These are phyloP conservation scores for Archegozetes longisetosus DNA, from an alignment of 1,140 invertebrate species.

Conservation along the genomic window DNA sequence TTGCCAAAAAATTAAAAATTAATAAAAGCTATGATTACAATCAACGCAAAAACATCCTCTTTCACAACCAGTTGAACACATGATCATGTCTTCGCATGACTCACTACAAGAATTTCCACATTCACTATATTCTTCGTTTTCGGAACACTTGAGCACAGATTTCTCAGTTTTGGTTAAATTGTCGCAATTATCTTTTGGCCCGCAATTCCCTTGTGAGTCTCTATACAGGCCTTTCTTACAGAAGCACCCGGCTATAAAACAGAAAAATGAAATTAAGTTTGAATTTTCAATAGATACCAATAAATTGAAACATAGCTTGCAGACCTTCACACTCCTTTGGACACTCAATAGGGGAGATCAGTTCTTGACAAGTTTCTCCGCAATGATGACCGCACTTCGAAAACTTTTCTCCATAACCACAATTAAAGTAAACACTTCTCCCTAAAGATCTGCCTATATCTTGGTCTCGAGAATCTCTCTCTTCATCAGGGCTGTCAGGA, in stretches of 20 bases:
- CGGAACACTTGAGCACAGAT: background rate
- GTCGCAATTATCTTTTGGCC: background rate
- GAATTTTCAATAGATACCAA: too few relatives aligned
- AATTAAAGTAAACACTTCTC: too few relatives aligned
- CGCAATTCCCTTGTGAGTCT: background rate
- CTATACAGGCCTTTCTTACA: background rate
- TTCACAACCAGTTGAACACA: slow-evolving; percentile 1
- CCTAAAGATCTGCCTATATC: too few relatives aligned
- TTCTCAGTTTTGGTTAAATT: background rate
- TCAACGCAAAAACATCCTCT: slow-evolving; percentile 13
- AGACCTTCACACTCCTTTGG: background rate
- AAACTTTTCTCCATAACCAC: background rate
- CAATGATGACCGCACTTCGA: background rate
- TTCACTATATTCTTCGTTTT: background rate
- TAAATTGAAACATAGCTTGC: too few relatives aligned
- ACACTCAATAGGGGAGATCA: background rate
- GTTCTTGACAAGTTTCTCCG: background rate
- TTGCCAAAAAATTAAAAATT: too few relatives aligned
- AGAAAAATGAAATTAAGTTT: too few relatives aligned
- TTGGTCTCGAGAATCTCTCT: too few relatives aligned
- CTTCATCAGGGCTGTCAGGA: too few relatives aligned
- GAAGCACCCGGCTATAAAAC: background rate
- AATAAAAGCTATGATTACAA: too few relatives aligned
- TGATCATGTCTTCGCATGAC: background rate
- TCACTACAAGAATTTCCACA: background rate